Evolutionary conservation across 2,888 invertebrate species (phyloP), one percentile per base, ranked within the genome.

Genomic region (Stenodera caucasica): DNA sequence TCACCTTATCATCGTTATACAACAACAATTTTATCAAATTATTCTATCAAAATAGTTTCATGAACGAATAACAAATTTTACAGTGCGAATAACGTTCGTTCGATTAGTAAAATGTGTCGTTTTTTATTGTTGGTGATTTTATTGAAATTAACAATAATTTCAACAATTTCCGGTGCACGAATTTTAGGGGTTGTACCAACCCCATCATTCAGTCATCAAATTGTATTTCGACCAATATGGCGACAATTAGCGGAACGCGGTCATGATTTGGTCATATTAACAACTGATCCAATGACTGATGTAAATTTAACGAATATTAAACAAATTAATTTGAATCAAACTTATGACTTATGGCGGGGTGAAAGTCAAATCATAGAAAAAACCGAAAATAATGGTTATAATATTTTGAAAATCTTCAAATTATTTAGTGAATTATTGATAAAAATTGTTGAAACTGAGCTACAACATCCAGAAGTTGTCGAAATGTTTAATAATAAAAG

Each of bases 181-280:
- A 72, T 73, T 56, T 57, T 73, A 53, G 72, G 67, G 1, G 60
- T 70, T 9, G 60, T 71, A 1, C 61, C 65, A 7, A 61, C 65
- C 2, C 69, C 73, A 4, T 70, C 72, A 1, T 72, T 64, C 53
- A 73, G 83, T 64, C 84, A 84, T 61, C 83, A 83, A 69, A 70
- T 79, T 0, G 78, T 80, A 1, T 82, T 75, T 72, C 75, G 78
- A 29, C 76, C 78, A 5, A 68, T 84, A 12, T 79, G 81, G 67
- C 70, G 75, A 14, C 81, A 80, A 35, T 68, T 85, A 37, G 78
- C 79, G 0, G 69, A 74, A 54, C 74, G 78, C 55, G 84, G 83
- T 2, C 84, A 85, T 60, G 72, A 83, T 49, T 58, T 73, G 53
- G 37, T 84, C 0, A 78, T 83, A 0, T 56, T 83, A 5, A 82